phyloP scores from a whole-genome alignment of 2,797 vertebrate genomes.

The Bucorvus abyssinicus region DNA sequence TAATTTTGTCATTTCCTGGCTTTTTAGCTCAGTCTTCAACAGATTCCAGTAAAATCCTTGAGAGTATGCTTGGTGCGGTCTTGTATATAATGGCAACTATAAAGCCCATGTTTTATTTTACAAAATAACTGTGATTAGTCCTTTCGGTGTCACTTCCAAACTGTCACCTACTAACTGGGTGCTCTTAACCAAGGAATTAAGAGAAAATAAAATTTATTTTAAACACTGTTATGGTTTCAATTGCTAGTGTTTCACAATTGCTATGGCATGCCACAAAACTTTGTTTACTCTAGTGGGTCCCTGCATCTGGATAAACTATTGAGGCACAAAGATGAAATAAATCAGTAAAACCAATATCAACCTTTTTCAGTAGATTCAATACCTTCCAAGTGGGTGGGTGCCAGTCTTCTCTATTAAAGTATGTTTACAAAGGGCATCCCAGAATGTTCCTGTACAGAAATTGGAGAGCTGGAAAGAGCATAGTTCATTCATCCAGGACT shows the following conservation, averaged over 20 bases:
- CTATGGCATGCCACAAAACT: not conserved
- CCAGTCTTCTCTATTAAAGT: not conserved
- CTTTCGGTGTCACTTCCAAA: not conserved
- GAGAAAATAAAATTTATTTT: not conserved
- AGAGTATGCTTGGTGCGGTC: not conserved
- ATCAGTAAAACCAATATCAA: not conserved
- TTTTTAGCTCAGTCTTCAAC: not conserved
- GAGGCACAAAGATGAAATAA: not conserved
- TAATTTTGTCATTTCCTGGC: constrained; percentile 19
- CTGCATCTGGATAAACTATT: not conserved
- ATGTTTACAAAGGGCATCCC: not conserved
- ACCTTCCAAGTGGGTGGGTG: not conserved
- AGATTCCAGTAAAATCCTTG: not conserved
- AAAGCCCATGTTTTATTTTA: not conserved
- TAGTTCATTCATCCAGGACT: constrained; percentile 46
- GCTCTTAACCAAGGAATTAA: not conserved
- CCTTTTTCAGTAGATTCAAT: not conserved
- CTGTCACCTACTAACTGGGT: not conserved
- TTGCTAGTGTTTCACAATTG: not conserved
- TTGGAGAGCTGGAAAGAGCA: constrained; percentile 17
- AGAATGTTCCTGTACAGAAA: constrained; percentile 11
- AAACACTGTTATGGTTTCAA: not conserved
- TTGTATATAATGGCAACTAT: not conserved
- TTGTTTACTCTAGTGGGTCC: not conserved
- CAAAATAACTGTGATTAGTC: not conserved